Conservation (phyloP, 2,888 invertebrate species). For the Anodontia alba region DNA sequence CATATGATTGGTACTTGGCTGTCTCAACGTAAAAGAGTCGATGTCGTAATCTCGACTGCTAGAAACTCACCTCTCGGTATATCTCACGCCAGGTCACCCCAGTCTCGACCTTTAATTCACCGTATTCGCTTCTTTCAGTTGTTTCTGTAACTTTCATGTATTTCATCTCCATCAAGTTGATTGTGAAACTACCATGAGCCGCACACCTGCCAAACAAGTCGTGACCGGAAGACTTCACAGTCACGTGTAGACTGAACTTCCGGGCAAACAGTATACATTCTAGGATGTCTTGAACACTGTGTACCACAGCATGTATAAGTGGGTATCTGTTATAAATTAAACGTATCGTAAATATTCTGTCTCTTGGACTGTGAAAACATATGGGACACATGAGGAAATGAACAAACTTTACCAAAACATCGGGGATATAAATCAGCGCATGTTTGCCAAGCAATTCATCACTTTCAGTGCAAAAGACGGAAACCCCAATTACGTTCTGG, state of each 20-base stretch:
- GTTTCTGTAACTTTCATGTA: slow-evolving; percentile 33
- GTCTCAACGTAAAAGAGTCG: too few relatives aligned
- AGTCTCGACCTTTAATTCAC: slow-evolving; percentile 67
- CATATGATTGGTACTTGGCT: too few relatives aligned
- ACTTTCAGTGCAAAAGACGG: too few relatives aligned
- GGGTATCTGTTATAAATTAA: not conserved
- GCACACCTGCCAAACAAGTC: slow-evolving; percentile 68
- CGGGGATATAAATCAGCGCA: too few relatives aligned
- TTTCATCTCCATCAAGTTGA: slow-evolving; percentile 63
- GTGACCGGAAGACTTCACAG: slow-evolving; percentile 66
- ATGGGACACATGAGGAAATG: too few relatives aligned
- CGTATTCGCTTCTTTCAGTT: slow-evolving; percentile 46
- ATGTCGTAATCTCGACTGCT: too few relatives aligned
- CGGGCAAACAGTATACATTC: slow-evolving; percentile 61
- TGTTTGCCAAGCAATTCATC: too few relatives aligned
- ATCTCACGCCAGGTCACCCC: slow-evolving; percentile 65
- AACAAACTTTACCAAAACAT: too few relatives aligned
- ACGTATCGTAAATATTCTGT: too few relatives aligned
- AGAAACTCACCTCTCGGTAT: slow-evolving; percentile 61
- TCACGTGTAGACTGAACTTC: slow-evolving; percentile 56
- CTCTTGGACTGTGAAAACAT: too few relatives aligned
- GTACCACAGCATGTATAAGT: not conserved
- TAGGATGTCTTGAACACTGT: slow-evolving; percentile 58
- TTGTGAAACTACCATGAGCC: slow-evolving; percentile 52
- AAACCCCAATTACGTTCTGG: too few relatives aligned